phyloP scores from a whole-genome alignment of 92 coral and sea anemone genomes.

The Phymanthus crucifer region DNA sequence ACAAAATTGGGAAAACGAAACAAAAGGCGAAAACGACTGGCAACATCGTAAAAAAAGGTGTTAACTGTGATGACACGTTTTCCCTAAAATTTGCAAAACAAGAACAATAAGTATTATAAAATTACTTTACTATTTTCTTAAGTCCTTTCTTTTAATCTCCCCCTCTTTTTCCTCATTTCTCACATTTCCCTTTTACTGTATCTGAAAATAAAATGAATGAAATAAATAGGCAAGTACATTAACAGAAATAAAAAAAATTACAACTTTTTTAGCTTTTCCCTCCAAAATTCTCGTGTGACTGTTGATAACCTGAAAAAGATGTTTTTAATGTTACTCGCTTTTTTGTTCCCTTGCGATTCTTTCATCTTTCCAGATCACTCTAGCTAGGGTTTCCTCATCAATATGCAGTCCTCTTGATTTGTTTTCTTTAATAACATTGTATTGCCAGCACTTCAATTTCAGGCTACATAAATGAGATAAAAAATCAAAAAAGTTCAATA shows the following conservation, averaged over 20 bases:
- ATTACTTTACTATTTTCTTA: too few relatives aligned
- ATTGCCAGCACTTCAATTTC: not conserved
- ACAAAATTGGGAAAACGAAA: not conserved
- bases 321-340: not conserved
- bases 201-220: not conserved
- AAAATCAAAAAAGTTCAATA: too few relatives aligned
- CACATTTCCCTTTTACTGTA: not conserved
- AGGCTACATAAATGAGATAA: not conserved
- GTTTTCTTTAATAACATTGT: not conserved
- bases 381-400: too few relatives aligned
- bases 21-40: not conserved
- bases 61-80: not conserved
- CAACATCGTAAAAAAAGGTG: not conserved
- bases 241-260: not conserved
- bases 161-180: too few relatives aligned
- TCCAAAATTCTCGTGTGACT: not conserved
- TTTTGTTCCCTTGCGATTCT: not conserved
- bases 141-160: not conserved
- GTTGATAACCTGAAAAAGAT: not conserved
- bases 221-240: not conserved
- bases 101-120: too few relatives aligned
- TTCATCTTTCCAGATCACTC: too few relatives aligned
- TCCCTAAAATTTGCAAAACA: not conserved
- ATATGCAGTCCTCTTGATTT: not conserved
- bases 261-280: not conserved